These are phyloP conservation scores for Trogon melanurus DNA, from an alignment of 2,113 vertebrate genomes.

Conservation along the genomic window DNA sequence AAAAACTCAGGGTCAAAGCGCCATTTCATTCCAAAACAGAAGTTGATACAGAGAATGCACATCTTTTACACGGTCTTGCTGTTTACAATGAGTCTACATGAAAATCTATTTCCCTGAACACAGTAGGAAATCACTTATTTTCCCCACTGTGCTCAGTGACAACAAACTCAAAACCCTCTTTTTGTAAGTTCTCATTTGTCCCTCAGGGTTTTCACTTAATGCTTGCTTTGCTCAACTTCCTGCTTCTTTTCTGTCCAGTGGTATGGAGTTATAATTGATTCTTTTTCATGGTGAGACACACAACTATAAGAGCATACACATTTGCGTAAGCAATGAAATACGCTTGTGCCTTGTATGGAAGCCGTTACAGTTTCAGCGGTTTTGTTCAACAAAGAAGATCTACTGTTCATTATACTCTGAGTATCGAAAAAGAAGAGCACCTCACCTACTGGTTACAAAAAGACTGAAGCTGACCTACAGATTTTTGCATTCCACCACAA, in stretches of 20 bases:
- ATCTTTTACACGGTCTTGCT: neutral
- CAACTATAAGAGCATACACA: neutral
- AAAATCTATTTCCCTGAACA: constrained; percentile 34
- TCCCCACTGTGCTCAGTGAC: neutral
- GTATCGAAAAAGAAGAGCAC: neutral
- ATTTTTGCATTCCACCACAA: neutral
- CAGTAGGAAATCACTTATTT: constrained; percentile 23
- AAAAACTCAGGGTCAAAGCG: constrained; percentile 8
- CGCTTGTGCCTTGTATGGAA: neutral
- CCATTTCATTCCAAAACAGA: neutral
- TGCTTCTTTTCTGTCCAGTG: neutral
- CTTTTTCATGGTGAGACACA: neutral
- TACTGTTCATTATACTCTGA: neutral
- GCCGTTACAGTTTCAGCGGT: neutral
- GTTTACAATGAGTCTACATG: neutral
- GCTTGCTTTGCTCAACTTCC: neutral
- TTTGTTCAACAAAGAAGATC: neutral
- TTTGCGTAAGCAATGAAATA: neutral
- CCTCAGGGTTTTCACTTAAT: constrained; percentile 1
- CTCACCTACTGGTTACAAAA: neutral
- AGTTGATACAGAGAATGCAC: neutral
- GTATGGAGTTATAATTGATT: neutral
- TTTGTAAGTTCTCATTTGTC: neutral
- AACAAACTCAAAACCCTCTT: neutral
- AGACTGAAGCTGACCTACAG: neutral